Evolutionary conservation across 2,797 vertebrate species (phyloP).

Genomic region (Stomatorhinus walkeri): DNA sequence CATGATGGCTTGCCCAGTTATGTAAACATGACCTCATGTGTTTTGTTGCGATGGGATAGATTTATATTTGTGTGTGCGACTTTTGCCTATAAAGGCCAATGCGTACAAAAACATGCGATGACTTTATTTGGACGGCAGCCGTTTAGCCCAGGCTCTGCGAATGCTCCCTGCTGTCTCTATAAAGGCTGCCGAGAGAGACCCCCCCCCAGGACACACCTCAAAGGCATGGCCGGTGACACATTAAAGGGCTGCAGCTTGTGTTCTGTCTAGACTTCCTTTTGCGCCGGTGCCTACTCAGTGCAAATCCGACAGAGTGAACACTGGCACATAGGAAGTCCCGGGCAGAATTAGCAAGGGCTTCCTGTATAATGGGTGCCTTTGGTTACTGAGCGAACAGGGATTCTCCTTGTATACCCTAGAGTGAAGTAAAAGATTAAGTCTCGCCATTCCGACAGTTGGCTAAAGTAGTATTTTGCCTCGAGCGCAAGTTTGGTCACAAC

Average conservation of each 20-base stretch:
- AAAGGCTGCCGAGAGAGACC: background rate
- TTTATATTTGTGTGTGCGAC: constrained; percentile 1
- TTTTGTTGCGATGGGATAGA: background rate
- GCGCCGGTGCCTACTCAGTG: background rate
- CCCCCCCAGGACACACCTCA: background rate
- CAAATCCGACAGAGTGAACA: background rate
- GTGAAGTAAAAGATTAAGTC: background rate
- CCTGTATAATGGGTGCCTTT: background rate
- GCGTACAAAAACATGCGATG: background rate
- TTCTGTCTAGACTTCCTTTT: background rate
- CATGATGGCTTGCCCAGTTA: background rate
- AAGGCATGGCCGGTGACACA: background rate
- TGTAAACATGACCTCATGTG: background rate
- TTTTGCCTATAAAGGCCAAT: background rate
- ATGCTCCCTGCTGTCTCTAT: background rate
- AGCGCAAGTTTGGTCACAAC: background rate
- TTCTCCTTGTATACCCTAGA: background rate
- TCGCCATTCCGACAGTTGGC: background rate
- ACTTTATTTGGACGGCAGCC: background rate
- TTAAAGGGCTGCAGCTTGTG: background rate
- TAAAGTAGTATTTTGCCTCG: background rate
- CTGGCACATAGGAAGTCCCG: background rate
- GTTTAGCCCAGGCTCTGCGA: background rate
- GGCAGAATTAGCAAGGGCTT: background rate
- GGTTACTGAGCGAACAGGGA: background rate